Base-by-base conservation (phyloP, 2,888 invertebrate genomes). In the Eristalinus sepulchralis region DNA sequence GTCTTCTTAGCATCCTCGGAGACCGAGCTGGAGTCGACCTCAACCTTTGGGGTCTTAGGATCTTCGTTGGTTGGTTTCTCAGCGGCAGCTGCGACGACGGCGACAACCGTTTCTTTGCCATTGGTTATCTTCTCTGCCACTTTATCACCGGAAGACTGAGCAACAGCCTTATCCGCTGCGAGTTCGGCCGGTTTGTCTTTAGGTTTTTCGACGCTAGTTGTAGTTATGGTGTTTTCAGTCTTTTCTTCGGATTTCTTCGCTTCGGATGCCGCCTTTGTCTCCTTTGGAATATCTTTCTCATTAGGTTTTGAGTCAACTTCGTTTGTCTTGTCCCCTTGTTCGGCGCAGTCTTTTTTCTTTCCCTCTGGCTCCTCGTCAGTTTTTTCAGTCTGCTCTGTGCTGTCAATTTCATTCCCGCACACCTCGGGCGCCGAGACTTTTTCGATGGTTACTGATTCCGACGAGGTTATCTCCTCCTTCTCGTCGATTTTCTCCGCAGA, bases 331-430 rank as follows among this genome's bases (percentile, higher is more conserved):
- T 71, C 79, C 6, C 88, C 80, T 17, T 88, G 78, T 4, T 83
- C 70, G 60, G 47, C 27, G 47, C 76, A 72, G 62, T 76, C 80
- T 84, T 84, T 76, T 36, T 76, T 80, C 31, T 72, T 80, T 24
- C 33, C 70, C 31, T 67, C 55, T 47, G 73, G 31, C 33, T 92
- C 92, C 34, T 71, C 90, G 83, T 89, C 92, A 92, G 84, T 64
- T n/a, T 70, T 68, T 77, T 79, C 34, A 2, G 71, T n/a, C 53
- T 66, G 77, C 27, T 88, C 83, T 53, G 81, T 60, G 59, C 91
- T 92, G 79, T 93, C 92, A 70, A 89, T 22, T 1, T 47, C 39
- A 27, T 76, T 67, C 9, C n/a, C 47, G 47, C 17, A 17, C n/a
- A 60, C 31, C 6, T 60, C 31, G n/a, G 24, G 24, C 13, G 31